A percentile compares a stretch with the other conserved stretches of the same genome.
Conservation (phyloP, 1,140 invertebrate species). For the Microplitis demolitor region DNA sequence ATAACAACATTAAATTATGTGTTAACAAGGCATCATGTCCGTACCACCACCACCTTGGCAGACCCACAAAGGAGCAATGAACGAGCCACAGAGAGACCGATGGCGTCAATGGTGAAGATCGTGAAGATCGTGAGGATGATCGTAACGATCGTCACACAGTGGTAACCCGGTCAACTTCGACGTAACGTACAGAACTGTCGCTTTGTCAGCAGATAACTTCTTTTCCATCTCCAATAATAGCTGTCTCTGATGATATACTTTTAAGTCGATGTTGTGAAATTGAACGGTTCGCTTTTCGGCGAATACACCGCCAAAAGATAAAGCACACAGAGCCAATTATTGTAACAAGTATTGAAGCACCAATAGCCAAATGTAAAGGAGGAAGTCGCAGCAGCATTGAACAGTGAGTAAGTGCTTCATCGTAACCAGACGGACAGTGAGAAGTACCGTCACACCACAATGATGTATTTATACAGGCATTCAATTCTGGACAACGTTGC, state of each 20-base stretch:
- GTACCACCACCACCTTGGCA: no score
- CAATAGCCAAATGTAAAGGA: conserved; percentile 69
- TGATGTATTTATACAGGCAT: conserved; percentile 85
- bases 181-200: conserved; percentile 89
- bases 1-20: neutral
- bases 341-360: conserved; percentile 55
- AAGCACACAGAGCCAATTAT: conserved; percentile 57
- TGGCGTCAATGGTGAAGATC: no score
- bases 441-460: conserved; percentile 86
- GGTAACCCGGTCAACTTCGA: conserved; percentile 86
- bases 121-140: neutral
- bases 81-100: neutral
- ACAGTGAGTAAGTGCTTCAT: conserved; percentile 81
- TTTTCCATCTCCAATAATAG: conserved; percentile 76
- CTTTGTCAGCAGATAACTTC: conserved; percentile 92
- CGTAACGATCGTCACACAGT: conserved; percentile 74
- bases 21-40: no score
- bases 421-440: conserved; percentile 86
- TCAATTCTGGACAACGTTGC: conserved; percentile 81
- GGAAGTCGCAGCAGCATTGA: conserved; percentile 76
- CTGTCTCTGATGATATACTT: conserved; percentile 77
- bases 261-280: conserved; percentile 77
- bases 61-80: neutral
- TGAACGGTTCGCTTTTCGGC: conserved; percentile 66
- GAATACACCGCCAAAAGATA: conserved; percentile 65